Evolutionary conservation across 1,140 invertebrate genomes (phyloP).

Genomic region (Odontomachus brunneus): DNA sequence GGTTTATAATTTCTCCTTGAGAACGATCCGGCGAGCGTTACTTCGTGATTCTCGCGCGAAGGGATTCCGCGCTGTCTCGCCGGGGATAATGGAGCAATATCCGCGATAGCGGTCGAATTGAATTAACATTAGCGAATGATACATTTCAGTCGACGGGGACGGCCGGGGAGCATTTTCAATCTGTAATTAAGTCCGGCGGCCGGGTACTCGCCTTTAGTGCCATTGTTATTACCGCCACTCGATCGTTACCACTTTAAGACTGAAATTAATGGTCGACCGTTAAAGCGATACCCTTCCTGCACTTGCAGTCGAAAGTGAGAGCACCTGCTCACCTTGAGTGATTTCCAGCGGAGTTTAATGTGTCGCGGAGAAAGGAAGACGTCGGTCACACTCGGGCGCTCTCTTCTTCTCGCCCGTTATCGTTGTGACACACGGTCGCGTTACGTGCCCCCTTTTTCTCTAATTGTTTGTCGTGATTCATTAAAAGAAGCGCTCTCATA

Average conservation of each 20-base stretch:
- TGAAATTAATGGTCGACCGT: conserved; percentile 55
- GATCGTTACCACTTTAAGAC: conserved; percentile 57
- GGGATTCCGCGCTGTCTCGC: no score
- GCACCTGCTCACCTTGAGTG: conserved; percentile 59
- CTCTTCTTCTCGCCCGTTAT: neutral
- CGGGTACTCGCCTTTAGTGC: conserved; percentile 38
- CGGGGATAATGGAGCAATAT: conserved; percentile 13
- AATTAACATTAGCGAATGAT: conserved; percentile 53
- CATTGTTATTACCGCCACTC: conserved; percentile 49
- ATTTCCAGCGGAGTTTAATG: conserved; percentile 46
- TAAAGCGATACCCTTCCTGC: conserved; percentile 53
- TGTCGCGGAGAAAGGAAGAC: conserved; percentile 51
- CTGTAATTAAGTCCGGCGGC: conserved; percentile 49
- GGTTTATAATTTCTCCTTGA: neutral
- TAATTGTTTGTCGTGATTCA: conserved; percentile 4
- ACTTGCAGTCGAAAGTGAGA: conserved; percentile 51
- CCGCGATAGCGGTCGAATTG: conserved; percentile 7
- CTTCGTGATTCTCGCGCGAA: neutral
- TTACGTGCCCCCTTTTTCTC: neutral
- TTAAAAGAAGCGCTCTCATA: neutral
- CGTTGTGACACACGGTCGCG: neutral
- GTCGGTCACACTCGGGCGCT: neutral
- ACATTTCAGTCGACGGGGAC: neutral
- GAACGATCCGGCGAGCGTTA: no score
- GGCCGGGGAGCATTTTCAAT: conserved; percentile 34